These are phyloP conservation scores for Aphis gossypii DNA, from an alignment of 1,140 invertebrate genomes.

Conservation along the genomic window DNA sequence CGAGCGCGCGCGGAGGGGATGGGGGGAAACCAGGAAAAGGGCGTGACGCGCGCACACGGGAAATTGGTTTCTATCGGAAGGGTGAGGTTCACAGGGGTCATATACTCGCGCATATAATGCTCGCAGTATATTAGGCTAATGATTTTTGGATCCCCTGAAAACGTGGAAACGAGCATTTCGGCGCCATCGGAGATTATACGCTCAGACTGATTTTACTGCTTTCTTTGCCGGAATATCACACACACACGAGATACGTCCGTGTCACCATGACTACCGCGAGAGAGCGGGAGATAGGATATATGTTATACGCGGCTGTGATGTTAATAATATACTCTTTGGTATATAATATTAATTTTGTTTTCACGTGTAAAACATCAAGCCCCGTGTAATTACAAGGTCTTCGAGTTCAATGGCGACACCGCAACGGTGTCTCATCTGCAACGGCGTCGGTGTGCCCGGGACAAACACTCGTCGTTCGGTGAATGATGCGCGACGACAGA, in stretches of 20 bases:
- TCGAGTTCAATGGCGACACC: background rate
- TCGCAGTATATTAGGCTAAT: conserved; percentile 41
- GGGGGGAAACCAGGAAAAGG: conserved; percentile 26
- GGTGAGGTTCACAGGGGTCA: conserved; percentile 10
- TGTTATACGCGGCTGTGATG: background rate
- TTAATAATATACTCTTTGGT: background rate
- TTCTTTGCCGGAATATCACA: background rate
- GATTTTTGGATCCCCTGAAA: conserved; percentile 23
- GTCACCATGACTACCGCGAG: background rate
- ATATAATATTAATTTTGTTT: conserved; percentile 12
- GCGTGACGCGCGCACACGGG: conserved; percentile 41
- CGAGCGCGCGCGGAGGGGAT: background rate
- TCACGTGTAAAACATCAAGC: background rate
- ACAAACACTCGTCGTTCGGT: background rate
- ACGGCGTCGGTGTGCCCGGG: background rate
- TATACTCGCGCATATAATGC: background rate
- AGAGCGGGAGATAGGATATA: background rate
- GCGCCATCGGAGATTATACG: conserved; percentile 21
- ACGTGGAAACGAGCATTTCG: conserved; percentile 40
- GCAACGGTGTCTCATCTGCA: background rate
- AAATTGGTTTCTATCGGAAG: conserved; percentile 52
- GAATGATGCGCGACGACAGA: background rate
- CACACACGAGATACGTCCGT: background rate
- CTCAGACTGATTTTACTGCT: conserved; percentile 31
- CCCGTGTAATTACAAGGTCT: background rate